A percentile compares a stretch with the other conserved stretches of the same genome.
Conservation (phyloP, 2,113 vertebrate species). For the Astur gentilis region DNA sequence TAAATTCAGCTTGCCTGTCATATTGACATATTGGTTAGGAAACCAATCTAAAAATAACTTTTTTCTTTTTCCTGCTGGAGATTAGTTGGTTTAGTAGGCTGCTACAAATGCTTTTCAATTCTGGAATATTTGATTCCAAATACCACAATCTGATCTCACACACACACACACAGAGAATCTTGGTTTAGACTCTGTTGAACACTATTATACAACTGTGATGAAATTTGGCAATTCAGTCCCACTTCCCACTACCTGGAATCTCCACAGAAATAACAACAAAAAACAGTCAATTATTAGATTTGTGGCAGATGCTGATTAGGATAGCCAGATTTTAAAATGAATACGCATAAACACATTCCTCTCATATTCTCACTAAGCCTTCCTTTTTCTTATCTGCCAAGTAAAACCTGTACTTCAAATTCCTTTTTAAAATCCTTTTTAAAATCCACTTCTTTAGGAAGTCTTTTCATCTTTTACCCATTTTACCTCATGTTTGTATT, state of each 20-base stretch:
- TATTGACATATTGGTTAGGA: not conserved
- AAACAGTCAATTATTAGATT: not conserved
- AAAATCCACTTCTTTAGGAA: conserved; percentile 2
- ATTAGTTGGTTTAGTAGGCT: not conserved
- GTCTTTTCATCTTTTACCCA: conserved; percentile 17
- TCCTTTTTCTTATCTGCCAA: conserved; percentile 7
- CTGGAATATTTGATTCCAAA: not conserved
- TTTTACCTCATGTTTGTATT: conserved; percentile 6
- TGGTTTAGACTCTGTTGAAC: not conserved
- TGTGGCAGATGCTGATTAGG: not conserved
- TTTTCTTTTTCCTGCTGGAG: not conserved
- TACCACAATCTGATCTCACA: not conserved
- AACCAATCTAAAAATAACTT: not conserved
- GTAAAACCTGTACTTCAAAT: conserved; percentile 12
- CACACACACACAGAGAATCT: not conserved
- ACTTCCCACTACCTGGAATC: not conserved
- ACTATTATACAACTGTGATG: not conserved
- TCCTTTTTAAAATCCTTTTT: not conserved
- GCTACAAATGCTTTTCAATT: not conserved
- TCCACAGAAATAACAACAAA: not conserved
- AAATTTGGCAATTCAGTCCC: not conserved
- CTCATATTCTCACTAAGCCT: not conserved
- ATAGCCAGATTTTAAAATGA: not conserved
- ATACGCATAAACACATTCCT: not conserved
- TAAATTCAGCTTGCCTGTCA: not conserved